phyloP scores from a whole-genome alignment of 1,140 invertebrate genomes.

The Cydia amplana region DNA sequence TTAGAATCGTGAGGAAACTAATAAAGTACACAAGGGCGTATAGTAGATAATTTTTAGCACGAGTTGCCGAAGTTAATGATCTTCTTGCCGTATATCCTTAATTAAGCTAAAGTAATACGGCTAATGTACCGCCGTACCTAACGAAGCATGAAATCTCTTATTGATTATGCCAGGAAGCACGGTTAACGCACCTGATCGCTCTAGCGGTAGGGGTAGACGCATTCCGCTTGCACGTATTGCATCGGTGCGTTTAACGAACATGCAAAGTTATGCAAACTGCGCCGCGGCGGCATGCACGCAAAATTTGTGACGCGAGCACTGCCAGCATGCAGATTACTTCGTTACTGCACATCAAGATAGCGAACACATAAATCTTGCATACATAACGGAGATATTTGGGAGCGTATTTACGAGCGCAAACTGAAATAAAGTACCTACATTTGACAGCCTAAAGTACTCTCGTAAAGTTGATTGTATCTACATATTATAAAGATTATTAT shows the following conservation, averaged over 20 bases:
- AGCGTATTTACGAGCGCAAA: slow-evolving; percentile 7
- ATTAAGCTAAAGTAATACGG: slow-evolving; percentile 23
- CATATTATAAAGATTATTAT: too few relatives aligned
- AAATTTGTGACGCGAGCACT: slow-evolving; percentile 55
- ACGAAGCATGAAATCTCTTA: slow-evolving; percentile 19
- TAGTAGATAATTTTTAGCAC: neutral
- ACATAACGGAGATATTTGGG: slow-evolving; percentile 39
- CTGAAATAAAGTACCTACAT: slow-evolving; percentile 12
- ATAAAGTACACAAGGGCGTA: neutral
- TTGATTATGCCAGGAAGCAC: slow-evolving; percentile 13
- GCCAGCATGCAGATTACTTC: slow-evolving; percentile 60
- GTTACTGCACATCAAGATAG: slow-evolving; percentile 53
- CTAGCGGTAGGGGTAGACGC: neutral
- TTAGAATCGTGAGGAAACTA: neutral
- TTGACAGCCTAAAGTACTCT: neutral
- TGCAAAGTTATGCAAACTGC: slow-evolving; percentile 73
- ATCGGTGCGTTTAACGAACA: slow-evolving; percentile 62
- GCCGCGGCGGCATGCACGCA: slow-evolving; percentile 52
- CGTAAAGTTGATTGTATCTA: neutral
- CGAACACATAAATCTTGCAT: slow-evolving; percentile 34
- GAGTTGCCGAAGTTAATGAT: neutral
- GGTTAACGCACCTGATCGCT: slow-evolving; percentile 15
- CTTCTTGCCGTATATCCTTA: too few relatives aligned
- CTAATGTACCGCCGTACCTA: neutral
- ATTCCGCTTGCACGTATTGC: slow-evolving; percentile 9